Base-by-base conservation (phyloP, 1,140 invertebrate species). In the Drosophila mojavensis region DNA sequence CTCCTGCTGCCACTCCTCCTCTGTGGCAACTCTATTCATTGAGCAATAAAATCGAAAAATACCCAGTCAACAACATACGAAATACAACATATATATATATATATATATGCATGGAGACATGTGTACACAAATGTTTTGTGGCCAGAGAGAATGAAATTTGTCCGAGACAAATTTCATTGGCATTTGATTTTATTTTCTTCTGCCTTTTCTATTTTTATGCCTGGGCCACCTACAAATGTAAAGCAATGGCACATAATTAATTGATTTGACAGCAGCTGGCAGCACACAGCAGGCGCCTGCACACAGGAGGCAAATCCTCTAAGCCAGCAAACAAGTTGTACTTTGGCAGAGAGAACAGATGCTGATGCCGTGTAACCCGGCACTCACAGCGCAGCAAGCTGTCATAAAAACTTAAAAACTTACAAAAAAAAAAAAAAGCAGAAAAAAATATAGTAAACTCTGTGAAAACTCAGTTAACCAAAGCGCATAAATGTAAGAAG, bases 21-120 rank as follows among this genome's bases (percentile, higher is more conserved):
- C 4, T 30, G 5, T 10, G 50, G 13, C 47, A 62, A 39, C 53
- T 53, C 55, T 48, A 73, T 73, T 88, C 75, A 77, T 69, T 88
- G 83, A 74, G 79, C 83, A 86, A 83, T 86, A 76, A 86, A 86
- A 86, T 86, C 75, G 68, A 72, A 79, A 82, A 79, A 83, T 82
- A 74, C 47, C 65, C 56, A 79, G 28, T 69, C 61, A 53, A 10
- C 9, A 39, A 30, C 28, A 30, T 30, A 5, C 28, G 28, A 30
- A 5, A 30, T 30, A 30, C 28, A 30, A 30, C 5, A 30, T 30
- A 30, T 17, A 3, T 7, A 17, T 5, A 17, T n/a, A 41, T 41
- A 4, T 41, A n/a, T 41, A 7, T 41, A 10, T 41, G 39, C n/a
- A 36, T 5, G 64, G 58, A 62, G 28, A 68, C 30, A 65, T 39